Evolutionary conservation across 2,113 vertebrate genomes (phyloP).

Genomic region (Empidonax alnorum): DNA sequence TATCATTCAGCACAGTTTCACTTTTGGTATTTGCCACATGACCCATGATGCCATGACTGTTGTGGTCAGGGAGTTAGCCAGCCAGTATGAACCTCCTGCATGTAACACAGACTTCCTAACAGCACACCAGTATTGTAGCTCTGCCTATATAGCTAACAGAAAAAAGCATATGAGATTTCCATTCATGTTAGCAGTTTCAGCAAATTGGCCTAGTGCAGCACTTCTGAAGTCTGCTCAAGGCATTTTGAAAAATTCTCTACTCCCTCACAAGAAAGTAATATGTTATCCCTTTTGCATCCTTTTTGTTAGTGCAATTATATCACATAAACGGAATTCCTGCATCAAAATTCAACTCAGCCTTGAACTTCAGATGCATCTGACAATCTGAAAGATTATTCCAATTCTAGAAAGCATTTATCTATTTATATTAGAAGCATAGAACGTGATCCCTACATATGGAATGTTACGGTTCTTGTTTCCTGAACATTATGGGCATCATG

Average conservation of each 20-base stretch:
- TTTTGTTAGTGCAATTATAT: background rate
- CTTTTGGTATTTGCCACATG: background rate
- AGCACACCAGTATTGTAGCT: background rate
- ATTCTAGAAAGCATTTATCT: background rate
- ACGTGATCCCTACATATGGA: background rate
- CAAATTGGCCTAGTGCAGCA: background rate
- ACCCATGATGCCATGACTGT: background rate
- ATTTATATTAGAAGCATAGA: background rate
- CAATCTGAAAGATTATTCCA: background rate
- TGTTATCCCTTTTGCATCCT: background rate
- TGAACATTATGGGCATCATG: background rate
- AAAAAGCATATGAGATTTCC: background rate
- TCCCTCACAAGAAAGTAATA: background rate
- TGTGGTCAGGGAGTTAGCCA: background rate
- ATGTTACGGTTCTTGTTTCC: background rate
- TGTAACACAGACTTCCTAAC: background rate
- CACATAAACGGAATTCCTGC: background rate
- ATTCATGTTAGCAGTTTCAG: background rate
- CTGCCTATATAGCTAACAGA: background rate
- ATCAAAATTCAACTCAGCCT: background rate
- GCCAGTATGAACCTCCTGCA: background rate
- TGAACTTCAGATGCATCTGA: background rate
- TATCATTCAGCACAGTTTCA: background rate
- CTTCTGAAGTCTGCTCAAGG: background rate
- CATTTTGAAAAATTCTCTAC: background rate